Base-by-base conservation (phyloP, 2,888 invertebrate species). In the Falcaria lacertinaria region DNA sequence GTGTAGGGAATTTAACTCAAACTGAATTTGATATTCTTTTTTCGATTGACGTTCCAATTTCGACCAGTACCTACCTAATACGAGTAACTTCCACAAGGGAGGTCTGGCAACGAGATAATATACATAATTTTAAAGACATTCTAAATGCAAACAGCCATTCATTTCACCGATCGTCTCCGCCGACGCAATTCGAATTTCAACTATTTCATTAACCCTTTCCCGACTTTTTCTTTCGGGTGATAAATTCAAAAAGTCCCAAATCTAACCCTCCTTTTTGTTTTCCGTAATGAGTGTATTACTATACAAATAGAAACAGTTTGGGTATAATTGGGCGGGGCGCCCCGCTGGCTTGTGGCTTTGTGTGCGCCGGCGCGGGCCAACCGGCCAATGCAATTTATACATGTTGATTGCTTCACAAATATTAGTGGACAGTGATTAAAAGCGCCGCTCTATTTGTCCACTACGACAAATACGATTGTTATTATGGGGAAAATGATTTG, bases 251-350 rank as follows among this genome's bases (percentile, higher is more conserved):
- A 67, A 60, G 66, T 64, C 63, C 59, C 61, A 28, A 28, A 62
- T 67, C 53, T 40, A 44, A 65, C 67, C 65, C 66, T 68, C 65
- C 74, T 80, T 80, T 81, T 80, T 77, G 78, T 82, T 78, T 80
- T 64, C 53, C 57, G 75, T 88, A 88, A 88, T 87, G 87, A 88
- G 88, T 70, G 68, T 64, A 89, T 89, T 88, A 85, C 73, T 88
- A 89, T 89, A 87, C 86, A 86, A 83, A 89, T 88, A 85, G 85
- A 80, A 80, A 74, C 75, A 74, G 76, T 73, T 70, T 69, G 69
- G 73, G 67, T 80, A 75, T 87, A 84, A 88, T 87, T 84, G 86
- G 79, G 74, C 69, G 55, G 51, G 77, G 80, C 82, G 68, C 80
- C 88, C 88, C 81, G 87, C 85, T 78, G 88, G 50, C 64, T 65